Evolutionary conservation across 64 coral and sea anemone genomes (phyloP).

Genomic region (Astreopora myriophthalma): DNA sequence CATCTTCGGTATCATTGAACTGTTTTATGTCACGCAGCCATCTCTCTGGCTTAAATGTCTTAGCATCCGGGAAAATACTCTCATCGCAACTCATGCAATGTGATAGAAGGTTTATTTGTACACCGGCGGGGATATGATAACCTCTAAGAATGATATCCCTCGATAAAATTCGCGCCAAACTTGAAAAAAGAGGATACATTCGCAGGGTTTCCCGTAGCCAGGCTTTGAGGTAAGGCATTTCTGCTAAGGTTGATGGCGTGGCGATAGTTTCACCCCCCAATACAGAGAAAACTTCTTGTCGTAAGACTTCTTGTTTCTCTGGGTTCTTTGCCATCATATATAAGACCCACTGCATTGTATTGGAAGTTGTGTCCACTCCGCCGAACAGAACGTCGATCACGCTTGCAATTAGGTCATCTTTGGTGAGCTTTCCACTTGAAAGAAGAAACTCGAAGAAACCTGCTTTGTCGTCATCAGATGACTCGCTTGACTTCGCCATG

Average conservation of each 20-base stretch:
- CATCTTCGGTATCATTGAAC: neutral
- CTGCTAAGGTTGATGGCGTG: neutral
- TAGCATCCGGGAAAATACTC: slow-evolving; percentile 35
- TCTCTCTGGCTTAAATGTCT: slow-evolving; percentile 53
- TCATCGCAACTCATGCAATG: slow-evolving; percentile 55
- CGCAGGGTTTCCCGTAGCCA: slow-evolving; percentile 68
- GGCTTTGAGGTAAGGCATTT: slow-evolving; percentile 61
- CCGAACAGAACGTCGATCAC: slow-evolving; percentile 67
- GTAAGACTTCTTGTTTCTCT: slow-evolving; percentile 60
- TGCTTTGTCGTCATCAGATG: neutral
- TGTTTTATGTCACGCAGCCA: slow-evolving; percentile 35
- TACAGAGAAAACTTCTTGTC: slow-evolving; percentile 45
- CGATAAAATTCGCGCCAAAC: neutral
- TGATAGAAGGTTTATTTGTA: neutral
- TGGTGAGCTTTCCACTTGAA: slow-evolving; percentile 54
- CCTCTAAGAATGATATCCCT: slow-evolving; percentile 42
- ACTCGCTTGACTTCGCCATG: neutral
- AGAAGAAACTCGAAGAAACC: slow-evolving; percentile 68
- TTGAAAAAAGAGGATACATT: slow-evolving; percentile 64
- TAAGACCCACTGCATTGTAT: slow-evolving; percentile 80
- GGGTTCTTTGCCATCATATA: slow-evolving; percentile 76
- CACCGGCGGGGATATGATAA: slow-evolving; percentile 42
- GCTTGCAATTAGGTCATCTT: slow-evolving; percentile 52
- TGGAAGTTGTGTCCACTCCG: slow-evolving; percentile 78
- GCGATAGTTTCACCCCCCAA: neutral